These are phyloP conservation scores for Hedya salicella DNA, from an alignment of 2,888 invertebrate species.

Conservation along the genomic window DNA sequence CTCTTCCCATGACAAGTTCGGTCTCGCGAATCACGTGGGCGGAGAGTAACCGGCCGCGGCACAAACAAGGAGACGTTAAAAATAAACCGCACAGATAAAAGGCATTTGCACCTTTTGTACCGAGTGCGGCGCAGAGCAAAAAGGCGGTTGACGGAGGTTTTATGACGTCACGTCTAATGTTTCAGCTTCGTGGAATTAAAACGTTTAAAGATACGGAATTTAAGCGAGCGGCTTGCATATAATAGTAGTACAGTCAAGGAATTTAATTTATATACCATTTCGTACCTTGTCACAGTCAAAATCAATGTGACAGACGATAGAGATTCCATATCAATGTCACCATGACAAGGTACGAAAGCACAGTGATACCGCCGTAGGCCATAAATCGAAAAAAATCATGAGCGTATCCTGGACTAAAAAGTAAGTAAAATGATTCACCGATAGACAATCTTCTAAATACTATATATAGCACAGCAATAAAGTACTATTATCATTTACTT, in stretches of 20 bases:
- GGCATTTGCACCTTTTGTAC: slow-evolving; percentile 33
- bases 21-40: not conserved
- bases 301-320: too few relatives aligned
- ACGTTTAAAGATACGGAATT: not conserved
- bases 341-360: not conserved
- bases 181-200: slow-evolving; percentile 2
- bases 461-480: too few relatives aligned
- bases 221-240: not conserved
- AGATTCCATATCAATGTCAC: too few relatives aligned
- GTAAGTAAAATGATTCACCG: too few relatives aligned
- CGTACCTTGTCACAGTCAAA: too few relatives aligned
- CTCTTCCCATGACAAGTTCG: slow-evolving; percentile 2
- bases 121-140: slow-evolving; percentile 10
- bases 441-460: too few relatives aligned
- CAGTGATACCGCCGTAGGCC: too few relatives aligned
- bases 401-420: too few relatives aligned
- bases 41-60: slow-evolving; percentile 13
- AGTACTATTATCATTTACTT: too few relatives aligned
- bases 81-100: slow-evolving; percentile 35
- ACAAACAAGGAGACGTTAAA: slow-evolving; percentile 27
- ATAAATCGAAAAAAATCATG: too few relatives aligned
- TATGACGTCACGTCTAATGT: slow-evolving; percentile 15
- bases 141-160: slow-evolving; percentile 22
- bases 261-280: too few relatives aligned
- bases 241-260: too few relatives aligned